These are phyloP conservation scores for Ascaphus truei DNA, from an alignment of 2,113 vertebrate species.

Conservation along the genomic window DNA sequence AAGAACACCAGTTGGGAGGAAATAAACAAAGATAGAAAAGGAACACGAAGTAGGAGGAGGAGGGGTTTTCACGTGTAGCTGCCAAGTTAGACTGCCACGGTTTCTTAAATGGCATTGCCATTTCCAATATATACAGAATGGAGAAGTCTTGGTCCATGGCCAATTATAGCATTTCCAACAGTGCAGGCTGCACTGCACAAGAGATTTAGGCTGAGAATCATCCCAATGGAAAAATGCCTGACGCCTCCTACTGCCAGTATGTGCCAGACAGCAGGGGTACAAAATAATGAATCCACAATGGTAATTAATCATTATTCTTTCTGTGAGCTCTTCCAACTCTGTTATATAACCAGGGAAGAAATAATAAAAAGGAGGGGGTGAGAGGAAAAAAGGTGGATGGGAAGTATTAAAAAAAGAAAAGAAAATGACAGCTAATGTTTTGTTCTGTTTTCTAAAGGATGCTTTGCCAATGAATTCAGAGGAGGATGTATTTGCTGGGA, in stretches of 20 bases:
- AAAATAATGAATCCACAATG: slow-evolving; percentile 34
- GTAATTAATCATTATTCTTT: slow-evolving; percentile 36
- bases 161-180: slow-evolving; percentile 30
- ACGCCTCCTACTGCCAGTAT: slow-evolving; percentile 1
- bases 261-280: slow-evolving; percentile 26
- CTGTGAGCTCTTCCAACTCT: slow-evolving; percentile 3
- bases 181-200: slow-evolving; percentile 5
- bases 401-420: not conserved
- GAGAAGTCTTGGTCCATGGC: slow-evolving; percentile 4
- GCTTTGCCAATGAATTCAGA: not conserved
- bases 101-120: slow-evolving; percentile 23
- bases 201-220: not conserved
- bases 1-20: slow-evolving; percentile 15
- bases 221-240: slow-evolving; percentile 22
- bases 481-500: not conserved
- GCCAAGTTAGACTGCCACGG: slow-evolving; percentile 16
- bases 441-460: slow-evolving; percentile 7
- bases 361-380: not conserved
- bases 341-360: slow-evolving; percentile 3
- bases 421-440: not conserved
- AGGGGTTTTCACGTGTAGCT: slow-evolving; percentile 8
- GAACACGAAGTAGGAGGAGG: not conserved
- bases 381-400: not conserved
- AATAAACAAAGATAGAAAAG: slow-evolving; percentile 23
- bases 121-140: slow-evolving; percentile 4